Conservation (phyloP, 2,888 invertebrate species). For the Baronia brevicornis region DNA sequence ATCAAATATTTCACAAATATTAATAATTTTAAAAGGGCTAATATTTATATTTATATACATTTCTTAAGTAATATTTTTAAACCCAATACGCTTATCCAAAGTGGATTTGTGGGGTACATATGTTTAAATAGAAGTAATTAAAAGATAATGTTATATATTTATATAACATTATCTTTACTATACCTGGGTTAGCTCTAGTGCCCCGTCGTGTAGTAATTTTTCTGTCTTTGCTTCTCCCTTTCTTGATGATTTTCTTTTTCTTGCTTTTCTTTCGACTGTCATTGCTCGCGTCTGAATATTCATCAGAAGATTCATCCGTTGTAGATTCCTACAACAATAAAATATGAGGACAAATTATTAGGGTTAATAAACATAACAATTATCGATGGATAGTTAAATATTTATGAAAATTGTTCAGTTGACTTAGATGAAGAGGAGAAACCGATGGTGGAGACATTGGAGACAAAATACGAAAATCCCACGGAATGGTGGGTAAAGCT, state of each 20-base stretch:
- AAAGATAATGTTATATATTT: constrained; percentile 12
- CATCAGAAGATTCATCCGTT: constrained; percentile 54
- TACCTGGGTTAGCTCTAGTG: constrained; percentile 69
- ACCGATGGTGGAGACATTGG: constrained; percentile 35
- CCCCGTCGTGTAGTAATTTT: constrained; percentile 44
- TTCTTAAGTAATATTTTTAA: no score
- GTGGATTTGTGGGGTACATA: no score
- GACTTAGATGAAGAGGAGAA: constrained; percentile 39
- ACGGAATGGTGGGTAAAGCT: constrained; percentile 91
- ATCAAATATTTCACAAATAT: no score
- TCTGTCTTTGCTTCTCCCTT: constrained; percentile 42
- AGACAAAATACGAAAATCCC: constrained; percentile 65
- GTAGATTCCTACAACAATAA: constrained; percentile 45
- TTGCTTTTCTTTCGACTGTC: constrained; percentile 63
- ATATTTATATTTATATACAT: no score
- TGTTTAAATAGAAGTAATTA: no score
- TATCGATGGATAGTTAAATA: no score
- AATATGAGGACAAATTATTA: no score
- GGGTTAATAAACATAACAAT: no score
- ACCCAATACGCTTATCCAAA: no score
- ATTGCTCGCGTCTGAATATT: constrained; percentile 53
- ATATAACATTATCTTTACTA: constrained; percentile 8
- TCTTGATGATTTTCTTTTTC: constrained; percentile 57
- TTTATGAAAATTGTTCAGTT: no score
- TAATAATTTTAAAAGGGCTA: no score